Evolutionary conservation across 2,888 invertebrate genomes (phyloP), one percentile per base, ranked within the genome.

Genomic region (Deroplatys truncata): DNA sequence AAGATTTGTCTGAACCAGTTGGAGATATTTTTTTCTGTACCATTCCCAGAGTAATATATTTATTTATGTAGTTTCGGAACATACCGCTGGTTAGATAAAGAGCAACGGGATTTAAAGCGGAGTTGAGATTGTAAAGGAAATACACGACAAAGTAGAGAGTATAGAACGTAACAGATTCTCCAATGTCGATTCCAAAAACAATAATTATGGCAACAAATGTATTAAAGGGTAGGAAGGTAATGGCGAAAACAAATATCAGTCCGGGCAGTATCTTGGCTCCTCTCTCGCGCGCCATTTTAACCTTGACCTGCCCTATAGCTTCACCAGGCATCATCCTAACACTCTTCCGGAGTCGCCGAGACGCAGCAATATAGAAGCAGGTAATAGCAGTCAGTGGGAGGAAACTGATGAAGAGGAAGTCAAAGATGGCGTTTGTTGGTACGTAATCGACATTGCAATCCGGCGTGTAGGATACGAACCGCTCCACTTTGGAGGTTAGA

Each of bases 381-480:
- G 56, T 72, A 25, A 72, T 72, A 4, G 56, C 56, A 72, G 3
- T 72, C 56, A 72, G 20, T 25, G 56, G 56, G 5, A 72, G 56
- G 1, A 72, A 72, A 20, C 56, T 20, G 56, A 20, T 15, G 7
- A 72, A 4, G 20, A 72, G 3, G 25, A 72, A 72, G 20, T 72
- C 56, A 72, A 4, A 20, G 20, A 72, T 20, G 3, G 4, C 1
- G 20, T 72, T 20, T 9, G 25, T 2, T 5, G 5, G 20, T 20
- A 0, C 1, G 20, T 72, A 20, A 25, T 72, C 56, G 25, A 4
- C 56, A 72, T 0, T 15, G 56, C 56, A 72, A 7, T 25, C 25
- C 0, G 7, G 2, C 5, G 5, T 72, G 5, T 0, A 0, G 20
- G 56, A 20, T 7, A 4, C 5, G 2, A 20, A 4, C 4, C 5